These are phyloP conservation scores for Caenorhabditis sp. DNA, from an alignment of 2,888 invertebrate genomes.

Conservation along the genomic window DNA sequence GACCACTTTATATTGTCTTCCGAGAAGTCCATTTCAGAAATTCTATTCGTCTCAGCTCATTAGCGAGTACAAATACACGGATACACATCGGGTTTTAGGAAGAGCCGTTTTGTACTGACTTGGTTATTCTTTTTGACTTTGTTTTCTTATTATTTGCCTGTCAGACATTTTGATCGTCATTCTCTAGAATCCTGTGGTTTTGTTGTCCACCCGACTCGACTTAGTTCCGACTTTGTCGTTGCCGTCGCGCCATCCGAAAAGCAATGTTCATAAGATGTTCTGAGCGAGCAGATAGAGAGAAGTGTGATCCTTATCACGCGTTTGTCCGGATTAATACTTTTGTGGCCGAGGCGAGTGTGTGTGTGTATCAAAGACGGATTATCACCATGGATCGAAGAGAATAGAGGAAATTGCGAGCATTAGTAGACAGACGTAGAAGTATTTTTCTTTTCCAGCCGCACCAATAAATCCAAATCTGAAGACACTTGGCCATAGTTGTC, in stretches of 20 bases:
- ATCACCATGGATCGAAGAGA: conserved; percentile 47
- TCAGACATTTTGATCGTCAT: background rate
- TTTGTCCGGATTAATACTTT: conserved; percentile 47
- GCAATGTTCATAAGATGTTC: conserved; percentile 34
- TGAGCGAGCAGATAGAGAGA: conserved; percentile 16
- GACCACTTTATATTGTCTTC: conserved; percentile 52
- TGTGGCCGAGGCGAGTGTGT: conserved; percentile 20
- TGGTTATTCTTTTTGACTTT: background rate
- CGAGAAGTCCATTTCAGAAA: conserved; percentile 32
- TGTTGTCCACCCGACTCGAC: conserved; percentile 10
- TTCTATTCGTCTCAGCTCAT: conserved; percentile 53
- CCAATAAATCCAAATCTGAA: conserved; percentile 38
- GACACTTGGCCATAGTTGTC: too few relatives aligned
- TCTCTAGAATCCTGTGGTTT: background rate
- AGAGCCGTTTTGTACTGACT: background rate
- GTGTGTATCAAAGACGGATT: conserved; percentile 51
- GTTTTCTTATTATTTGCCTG: conserved; percentile 24
- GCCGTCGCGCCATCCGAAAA: conserved; percentile 9
- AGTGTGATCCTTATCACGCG: conserved; percentile 57
- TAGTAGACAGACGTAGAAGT: conserved; percentile 43
- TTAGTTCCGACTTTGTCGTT: conserved; percentile 4
- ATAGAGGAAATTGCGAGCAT: conserved; percentile 41
- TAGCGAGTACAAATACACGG: conserved; percentile 54
- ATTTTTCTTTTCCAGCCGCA: conserved; percentile 36
- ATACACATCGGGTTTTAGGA: conserved; percentile 9